Conservation (phyloP, 1,140 invertebrate species). For the Delia radicum region DNA sequence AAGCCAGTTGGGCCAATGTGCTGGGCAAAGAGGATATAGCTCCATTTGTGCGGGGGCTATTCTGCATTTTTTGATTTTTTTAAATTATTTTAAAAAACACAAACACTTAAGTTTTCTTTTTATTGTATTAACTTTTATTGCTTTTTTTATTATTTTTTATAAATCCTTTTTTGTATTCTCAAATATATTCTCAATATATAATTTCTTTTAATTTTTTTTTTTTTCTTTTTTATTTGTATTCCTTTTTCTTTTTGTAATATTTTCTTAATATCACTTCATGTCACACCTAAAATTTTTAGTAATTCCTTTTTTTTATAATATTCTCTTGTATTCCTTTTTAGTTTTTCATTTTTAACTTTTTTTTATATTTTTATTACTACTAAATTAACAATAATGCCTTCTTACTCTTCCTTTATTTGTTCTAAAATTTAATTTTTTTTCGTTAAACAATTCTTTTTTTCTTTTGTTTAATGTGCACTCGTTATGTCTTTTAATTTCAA, state of each 20-base stretch:
- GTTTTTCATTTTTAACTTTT: neutral
- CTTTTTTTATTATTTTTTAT: neutral
- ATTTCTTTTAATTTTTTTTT: neutral
- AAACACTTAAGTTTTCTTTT: neutral
- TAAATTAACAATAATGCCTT: neutral
- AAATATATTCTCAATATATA: neutral
- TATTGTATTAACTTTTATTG: neutral
- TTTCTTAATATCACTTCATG: neutral
- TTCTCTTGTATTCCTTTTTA: neutral
- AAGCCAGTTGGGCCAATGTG: slow-evolving; percentile 49
- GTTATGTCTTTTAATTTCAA: slow-evolving; percentile 26
- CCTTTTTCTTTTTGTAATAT: neutral
- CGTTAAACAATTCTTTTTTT: neutral
- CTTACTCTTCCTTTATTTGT: neutral
- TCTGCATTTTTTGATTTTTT: slow-evolving; percentile 41
- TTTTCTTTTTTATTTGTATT: neutral
- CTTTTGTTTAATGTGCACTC: neutral
- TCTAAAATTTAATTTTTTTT: neutral
- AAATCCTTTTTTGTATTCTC: neutral
- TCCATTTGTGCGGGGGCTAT: slow-evolving; percentile 49
- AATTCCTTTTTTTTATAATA: neutral
- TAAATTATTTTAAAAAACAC: neutral
- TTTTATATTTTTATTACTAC: neutral
- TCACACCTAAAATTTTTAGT: slow-evolving; percentile 11
- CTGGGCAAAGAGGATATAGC: slow-evolving; percentile 51